Evolutionary conservation across 2,797 vertebrate species (phyloP).

Genomic region (Enteromius fasciolatus): DNA sequence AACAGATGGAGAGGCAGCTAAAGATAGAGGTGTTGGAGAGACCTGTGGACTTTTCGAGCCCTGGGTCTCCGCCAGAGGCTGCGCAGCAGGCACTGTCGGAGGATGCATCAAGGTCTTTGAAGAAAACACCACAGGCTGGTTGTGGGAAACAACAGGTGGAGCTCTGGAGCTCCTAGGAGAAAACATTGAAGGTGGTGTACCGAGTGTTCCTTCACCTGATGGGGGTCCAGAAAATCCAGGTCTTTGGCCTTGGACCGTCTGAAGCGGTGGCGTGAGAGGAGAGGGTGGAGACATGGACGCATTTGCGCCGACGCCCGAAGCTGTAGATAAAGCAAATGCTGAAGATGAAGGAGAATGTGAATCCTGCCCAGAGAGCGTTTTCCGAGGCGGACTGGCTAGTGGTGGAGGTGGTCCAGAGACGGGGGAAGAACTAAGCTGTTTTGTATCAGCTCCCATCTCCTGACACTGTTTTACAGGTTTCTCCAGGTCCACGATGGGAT

Average conservation of each 20-base stretch:
- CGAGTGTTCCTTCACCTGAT: conserved; percentile 52
- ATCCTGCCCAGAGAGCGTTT: conserved; percentile 20
- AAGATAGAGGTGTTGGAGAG: conserved; percentile 52
- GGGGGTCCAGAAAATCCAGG: conserved; percentile 55
- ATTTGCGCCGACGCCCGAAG: conserved; percentile 7
- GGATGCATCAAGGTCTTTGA: conserved; percentile 42
- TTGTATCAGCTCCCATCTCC: conserved; percentile 62
- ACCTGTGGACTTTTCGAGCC: conserved; percentile 30
- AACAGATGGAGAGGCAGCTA: conserved; percentile 56
- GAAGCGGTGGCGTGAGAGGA: conserved; percentile 65
- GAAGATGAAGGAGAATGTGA: conserved; percentile 31
- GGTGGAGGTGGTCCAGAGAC: conserved; percentile 53
- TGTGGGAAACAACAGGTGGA: conserved; percentile 39
- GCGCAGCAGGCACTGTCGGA: conserved; percentile 36
- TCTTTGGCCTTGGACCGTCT: conserved; percentile 64
- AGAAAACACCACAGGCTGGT: conserved; percentile 21
- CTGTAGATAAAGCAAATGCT: conserved; percentile 29
- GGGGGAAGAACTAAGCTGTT: conserved; percentile 61
- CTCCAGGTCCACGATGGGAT: conserved; percentile 56
- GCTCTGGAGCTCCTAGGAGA: conserved; percentile 49
- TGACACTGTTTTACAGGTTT: conserved; percentile 61
- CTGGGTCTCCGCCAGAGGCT: conserved; percentile 23
- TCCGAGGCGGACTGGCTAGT: conserved; percentile 34
- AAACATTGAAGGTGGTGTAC: conserved; percentile 58
- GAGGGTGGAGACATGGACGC: conserved; percentile 44